Conservation (phyloP, 1,140 invertebrate genomes). For the Phortica variegata region DNA sequence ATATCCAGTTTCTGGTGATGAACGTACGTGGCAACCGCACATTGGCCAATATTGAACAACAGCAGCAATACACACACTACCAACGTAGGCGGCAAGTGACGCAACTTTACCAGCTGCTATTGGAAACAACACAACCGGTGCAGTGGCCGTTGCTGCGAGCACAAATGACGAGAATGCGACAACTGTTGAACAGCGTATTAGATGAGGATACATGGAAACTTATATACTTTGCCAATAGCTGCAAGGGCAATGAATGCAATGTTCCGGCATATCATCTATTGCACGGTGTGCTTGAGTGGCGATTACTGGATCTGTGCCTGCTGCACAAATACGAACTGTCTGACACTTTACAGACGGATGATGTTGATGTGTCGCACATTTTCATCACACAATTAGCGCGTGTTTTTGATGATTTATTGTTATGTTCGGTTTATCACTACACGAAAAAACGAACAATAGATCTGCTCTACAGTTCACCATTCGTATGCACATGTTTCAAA, state of each 20-base stretch:
- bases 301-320: constrained; percentile 40
- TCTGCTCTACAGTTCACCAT: constrained; percentile 35
- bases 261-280: constrained; percentile 46
- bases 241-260: constrained; percentile 48
- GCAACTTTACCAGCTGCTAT: constrained; percentile 36
- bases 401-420: constrained; percentile 32
- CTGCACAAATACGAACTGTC: constrained; percentile 13
- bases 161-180: constrained; percentile 10
- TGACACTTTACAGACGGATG: too few relatives aligned
- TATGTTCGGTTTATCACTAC: constrained; percentile 30
- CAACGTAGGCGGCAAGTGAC: constrained; percentile 30
- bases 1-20: constrained; percentile 33
- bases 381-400: constrained; percentile 27
- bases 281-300: constrained; percentile 50
- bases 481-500: constrained; percentile 46
- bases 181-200: constrained; percentile 31
- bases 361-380: constrained; percentile 1
- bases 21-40: constrained; percentile 17
- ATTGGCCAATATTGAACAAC: constrained; percentile 16
- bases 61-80: constrained; percentile 13
- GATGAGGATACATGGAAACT: constrained; percentile 33
- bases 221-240: constrained; percentile 42
- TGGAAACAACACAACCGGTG: constrained; percentile 11
- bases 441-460: constrained; percentile 31
- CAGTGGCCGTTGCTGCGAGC: constrained; percentile 11